These are phyloP conservation scores for Drosophila teissieri DNA, from an alignment of 1,140 invertebrate genomes.

Conservation along the genomic window DNA sequence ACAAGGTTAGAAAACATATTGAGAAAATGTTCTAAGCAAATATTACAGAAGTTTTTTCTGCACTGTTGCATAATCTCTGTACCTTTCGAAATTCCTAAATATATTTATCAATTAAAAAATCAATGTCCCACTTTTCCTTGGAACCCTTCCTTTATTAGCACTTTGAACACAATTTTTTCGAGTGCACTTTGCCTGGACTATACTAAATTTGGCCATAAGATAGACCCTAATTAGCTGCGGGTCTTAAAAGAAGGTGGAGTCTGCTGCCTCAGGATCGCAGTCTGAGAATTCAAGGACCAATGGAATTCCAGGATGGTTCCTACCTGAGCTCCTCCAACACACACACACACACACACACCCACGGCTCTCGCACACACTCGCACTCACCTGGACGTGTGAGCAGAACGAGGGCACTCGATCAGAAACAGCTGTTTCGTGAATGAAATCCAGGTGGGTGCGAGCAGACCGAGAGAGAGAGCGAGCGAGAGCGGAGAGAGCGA, in stretches of 20 bases:
- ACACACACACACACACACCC: conserved; percentile 3
- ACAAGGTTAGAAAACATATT: too few relatives aligned
- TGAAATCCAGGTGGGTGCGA: conserved; percentile 75
- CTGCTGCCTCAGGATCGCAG: conserved; percentile 45
- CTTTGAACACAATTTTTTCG: neutral
- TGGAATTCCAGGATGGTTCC: conserved; percentile 49
- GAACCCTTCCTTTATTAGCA: neutral
- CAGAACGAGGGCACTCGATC: conserved; percentile 81
- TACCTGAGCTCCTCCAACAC: conserved; percentile 55
- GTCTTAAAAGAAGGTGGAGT: conserved; percentile 59
- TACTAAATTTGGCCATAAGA: conserved; percentile 30
- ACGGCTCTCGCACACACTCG: conserved; percentile 5
- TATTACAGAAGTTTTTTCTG: too few relatives aligned
- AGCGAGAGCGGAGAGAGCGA: conserved; percentile 9
- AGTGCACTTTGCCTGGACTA: conserved; percentile 32
- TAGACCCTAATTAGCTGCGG: conserved; percentile 49
- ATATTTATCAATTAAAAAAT: too few relatives aligned
- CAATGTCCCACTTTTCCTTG: neutral
- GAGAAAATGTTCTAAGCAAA: too few relatives aligned
- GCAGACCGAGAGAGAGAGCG: neutral
- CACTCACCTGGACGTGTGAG: conserved; percentile 32
- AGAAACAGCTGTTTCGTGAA: conserved; percentile 80
- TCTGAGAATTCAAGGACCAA: conserved; percentile 45
- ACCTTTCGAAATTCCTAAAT: too few relatives aligned
- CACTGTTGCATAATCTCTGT: too few relatives aligned